Evolutionary conservation across 2,113 vertebrate species (phyloP).

Genomic region (Brachionichthys hirsutus): DNA sequence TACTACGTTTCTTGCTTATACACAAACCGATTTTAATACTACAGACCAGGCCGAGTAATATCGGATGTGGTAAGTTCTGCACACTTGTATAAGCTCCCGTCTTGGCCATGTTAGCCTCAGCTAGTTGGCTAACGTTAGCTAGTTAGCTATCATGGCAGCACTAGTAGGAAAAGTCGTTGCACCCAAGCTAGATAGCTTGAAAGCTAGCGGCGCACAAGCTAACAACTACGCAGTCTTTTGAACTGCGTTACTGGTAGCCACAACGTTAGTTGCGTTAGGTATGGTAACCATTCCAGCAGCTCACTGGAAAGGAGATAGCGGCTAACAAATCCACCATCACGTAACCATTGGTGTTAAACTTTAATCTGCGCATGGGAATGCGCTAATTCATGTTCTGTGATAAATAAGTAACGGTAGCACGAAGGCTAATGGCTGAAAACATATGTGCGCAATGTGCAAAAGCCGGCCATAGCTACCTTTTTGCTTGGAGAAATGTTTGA

Average conservation of each 20-base stretch:
- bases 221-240: constrained; percentile 75
- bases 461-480: constrained; percentile 12
- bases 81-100: constrained; percentile 69
- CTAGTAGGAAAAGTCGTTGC: constrained; percentile 62
- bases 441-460: constrained; percentile 17
- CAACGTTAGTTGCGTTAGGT: constrained; percentile 30
- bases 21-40: constrained; percentile 73
- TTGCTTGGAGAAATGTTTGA: constrained; percentile 6
- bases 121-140: constrained; percentile 67
- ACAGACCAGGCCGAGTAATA: constrained; percentile 81
- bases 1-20: constrained; percentile 50
- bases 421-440: constrained; percentile 36
- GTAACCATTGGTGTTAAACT: constrained; percentile 20
- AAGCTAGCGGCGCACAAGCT: constrained; percentile 61
- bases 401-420: constrained; percentile 25
- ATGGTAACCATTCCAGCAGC: constrained; percentile 12
- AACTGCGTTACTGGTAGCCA: constrained; percentile 27
- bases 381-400: constrained; percentile 11
- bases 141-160: constrained; percentile 54
- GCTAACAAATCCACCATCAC: constrained; percentile 26
- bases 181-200: constrained; percentile 65
- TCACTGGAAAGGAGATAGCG: constrained; percentile 2
- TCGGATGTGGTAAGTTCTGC: constrained; percentile 84
- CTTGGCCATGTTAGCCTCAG: constrained; percentile 60
- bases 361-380: constrained; percentile 13